phyloP scores from a whole-genome alignment of 2,113 vertebrate genomes.

The Ellobius talpinus region DNA sequence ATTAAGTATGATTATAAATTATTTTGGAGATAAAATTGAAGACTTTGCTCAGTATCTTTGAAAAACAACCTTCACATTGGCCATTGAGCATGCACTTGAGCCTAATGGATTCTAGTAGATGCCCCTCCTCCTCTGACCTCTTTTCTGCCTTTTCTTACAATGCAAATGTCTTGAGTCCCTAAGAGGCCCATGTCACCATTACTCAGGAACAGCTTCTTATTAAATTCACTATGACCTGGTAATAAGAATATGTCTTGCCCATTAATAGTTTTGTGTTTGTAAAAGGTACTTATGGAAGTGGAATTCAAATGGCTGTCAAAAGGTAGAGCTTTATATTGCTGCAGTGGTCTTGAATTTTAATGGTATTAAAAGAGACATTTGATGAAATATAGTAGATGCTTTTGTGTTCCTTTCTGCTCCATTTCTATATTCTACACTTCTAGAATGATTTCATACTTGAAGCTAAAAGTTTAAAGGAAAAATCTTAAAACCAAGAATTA shows the following conservation, averaged over 20 bases:
- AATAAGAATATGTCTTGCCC: not conserved
- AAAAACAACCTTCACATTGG: not conserved
- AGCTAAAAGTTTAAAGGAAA: not conserved
- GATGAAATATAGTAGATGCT: not conserved
- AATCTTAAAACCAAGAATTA: not conserved
- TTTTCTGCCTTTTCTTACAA: not conserved
- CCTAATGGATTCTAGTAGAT: not conserved
- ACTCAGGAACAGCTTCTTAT: not conserved
- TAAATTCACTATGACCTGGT: not conserved
- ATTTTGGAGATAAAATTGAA: not conserved
- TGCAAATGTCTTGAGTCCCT: not conserved
- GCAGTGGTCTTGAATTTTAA: not conserved
- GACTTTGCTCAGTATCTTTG: not conserved
- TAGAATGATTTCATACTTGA: not conserved
- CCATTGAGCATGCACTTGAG: not conserved
- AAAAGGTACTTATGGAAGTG: conserved; percentile 11
- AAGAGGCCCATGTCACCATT: not conserved
- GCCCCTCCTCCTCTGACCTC: not conserved
- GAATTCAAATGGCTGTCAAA: conserved; percentile 12
- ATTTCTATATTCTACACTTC: not conserved
- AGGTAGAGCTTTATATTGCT: not conserved
- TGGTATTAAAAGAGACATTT: not conserved
- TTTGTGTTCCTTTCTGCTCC: not conserved
- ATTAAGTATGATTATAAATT: not conserved
- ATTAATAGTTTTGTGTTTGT: not conserved